These are phyloP conservation scores for Stenopsyche tienmushanensis DNA, from an alignment of 1,140 invertebrate genomes.

Conservation along the genomic window DNA sequence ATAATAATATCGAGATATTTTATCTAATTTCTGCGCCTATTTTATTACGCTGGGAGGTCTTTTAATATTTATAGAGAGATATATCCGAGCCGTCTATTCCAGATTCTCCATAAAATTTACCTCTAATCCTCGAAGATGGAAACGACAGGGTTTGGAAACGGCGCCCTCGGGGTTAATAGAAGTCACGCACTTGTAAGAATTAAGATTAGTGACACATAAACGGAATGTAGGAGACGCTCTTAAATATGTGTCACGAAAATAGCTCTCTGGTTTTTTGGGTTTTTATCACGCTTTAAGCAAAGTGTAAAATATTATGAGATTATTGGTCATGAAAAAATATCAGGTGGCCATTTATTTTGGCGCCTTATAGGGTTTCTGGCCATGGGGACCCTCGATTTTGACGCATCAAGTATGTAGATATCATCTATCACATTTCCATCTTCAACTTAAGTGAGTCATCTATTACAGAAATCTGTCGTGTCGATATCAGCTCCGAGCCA, in stretches of 20 bases:
- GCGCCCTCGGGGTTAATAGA: not conserved
- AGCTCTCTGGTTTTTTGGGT: too few relatives aligned
- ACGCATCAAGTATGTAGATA: constrained; percentile 10
- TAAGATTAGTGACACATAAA: not conserved
- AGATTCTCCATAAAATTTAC: too few relatives aligned
- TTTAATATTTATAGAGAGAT: too few relatives aligned
- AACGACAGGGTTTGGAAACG: not conserved
- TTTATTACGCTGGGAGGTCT: too few relatives aligned
- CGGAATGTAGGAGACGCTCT: too few relatives aligned
- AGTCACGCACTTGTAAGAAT: not conserved
- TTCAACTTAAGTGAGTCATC: constrained; percentile 8
- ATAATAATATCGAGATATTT: too few relatives aligned
- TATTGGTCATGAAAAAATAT: too few relatives aligned
- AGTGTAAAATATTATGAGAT: too few relatives aligned
- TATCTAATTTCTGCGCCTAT: too few relatives aligned
- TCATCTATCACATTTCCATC: constrained; percentile 12
- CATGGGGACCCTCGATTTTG: not conserved
- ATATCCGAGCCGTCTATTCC: too few relatives aligned
- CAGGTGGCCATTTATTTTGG: constrained; percentile 1
- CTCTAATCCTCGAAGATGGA: not conserved
- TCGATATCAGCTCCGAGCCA: not conserved
- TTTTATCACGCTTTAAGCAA: too few relatives aligned
- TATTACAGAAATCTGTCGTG: not conserved
- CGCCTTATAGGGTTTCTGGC: not conserved
- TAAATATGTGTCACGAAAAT: too few relatives aligned